Evolutionary conservation across 1,140 invertebrate genomes (phyloP).

Genomic region (Cyphomyrmex costatus): DNA sequence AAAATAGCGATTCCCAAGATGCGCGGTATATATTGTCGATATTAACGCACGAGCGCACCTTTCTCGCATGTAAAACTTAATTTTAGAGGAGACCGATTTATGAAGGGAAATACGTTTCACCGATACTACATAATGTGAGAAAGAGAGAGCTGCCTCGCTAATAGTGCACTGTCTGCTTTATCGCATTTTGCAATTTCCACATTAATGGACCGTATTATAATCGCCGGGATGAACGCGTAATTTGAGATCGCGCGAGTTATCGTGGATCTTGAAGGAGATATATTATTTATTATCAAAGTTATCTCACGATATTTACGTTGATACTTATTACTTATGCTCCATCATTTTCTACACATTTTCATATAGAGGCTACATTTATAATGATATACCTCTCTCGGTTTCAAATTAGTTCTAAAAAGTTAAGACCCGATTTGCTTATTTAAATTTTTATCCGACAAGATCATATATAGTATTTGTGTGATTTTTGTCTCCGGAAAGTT

Average conservation of each 20-base stretch:
- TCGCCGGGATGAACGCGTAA: conserved; percentile 40
- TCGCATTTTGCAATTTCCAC: conserved; percentile 53
- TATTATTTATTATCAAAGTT: conserved; percentile 50
- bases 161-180: conserved; percentile 42
- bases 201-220: conserved; percentile 60
- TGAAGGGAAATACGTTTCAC: conserved; percentile 24
- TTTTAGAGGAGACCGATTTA: conserved; percentile 62
- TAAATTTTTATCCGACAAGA: neutral
- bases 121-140: conserved; percentile 60
- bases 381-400: neutral
- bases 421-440: neutral
- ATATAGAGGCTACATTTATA: neutral
- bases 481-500: neutral
- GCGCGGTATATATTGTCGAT: neutral
- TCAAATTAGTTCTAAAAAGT: neutral
- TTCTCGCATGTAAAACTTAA: conserved; percentile 59
- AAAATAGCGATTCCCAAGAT: conserved; percentile 35
- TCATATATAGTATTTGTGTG: neutral
- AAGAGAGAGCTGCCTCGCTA: conserved; percentile 65
- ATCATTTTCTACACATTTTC: neutral
- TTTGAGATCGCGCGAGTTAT: conserved; percentile 55
- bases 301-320: conserved; percentile 28
- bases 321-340: neutral
- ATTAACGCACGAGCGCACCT: conserved; percentile 21
- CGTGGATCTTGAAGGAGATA: conserved; percentile 29